phyloP scores from a whole-genome alignment of 2,797 vertebrate species.

The Megalops cyprinoides region DNA sequence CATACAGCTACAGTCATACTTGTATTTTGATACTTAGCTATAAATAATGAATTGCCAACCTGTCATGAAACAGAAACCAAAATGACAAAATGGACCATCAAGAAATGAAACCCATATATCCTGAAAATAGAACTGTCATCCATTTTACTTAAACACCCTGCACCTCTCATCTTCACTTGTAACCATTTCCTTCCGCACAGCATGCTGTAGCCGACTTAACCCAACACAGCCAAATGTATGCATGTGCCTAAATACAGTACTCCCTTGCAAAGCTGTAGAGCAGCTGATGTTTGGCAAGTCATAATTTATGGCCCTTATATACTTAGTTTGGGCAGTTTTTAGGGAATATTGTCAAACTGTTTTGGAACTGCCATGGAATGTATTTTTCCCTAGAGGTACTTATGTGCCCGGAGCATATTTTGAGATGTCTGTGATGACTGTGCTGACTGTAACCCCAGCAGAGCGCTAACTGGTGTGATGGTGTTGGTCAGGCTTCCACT shows the following conservation, averaged over 20 bases:
- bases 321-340: no score
- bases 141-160: no score
- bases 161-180: no score
- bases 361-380: no score
- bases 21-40: background rate
- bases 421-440: background rate
- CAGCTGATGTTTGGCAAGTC: no score
- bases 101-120: background rate
- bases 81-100: background rate
- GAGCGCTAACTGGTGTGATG: slow-evolving; percentile 19
- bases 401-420: no score
- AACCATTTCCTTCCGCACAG: background rate
- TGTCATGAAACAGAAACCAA: background rate
- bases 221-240: background rate
- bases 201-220: background rate
- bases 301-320: no score
- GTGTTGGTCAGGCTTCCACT: slow-evolving; percentile 85
- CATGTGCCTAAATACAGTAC: no score
- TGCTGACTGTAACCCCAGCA: background rate
- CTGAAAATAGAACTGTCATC: no score
- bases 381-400: no score
- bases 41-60: background rate
- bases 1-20: background rate
- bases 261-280: no score
- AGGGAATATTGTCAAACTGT: no score